Percentiles rank a stretch among this genome's conserved stretches.
Conservation (phyloP, 2,888 invertebrate genomes). For the Acleris emargana region DNA sequence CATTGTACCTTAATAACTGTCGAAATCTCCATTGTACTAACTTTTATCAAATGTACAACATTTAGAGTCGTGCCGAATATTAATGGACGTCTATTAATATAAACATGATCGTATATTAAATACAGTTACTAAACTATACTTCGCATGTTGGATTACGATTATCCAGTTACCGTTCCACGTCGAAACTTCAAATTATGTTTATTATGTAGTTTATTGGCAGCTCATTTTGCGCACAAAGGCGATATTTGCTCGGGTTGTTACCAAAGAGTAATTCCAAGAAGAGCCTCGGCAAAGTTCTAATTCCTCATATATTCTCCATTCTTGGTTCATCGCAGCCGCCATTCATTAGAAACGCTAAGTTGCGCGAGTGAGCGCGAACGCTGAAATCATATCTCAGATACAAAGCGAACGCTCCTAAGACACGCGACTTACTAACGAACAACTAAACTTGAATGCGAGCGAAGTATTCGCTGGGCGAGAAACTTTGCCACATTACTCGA, state of each 20-base stretch:
- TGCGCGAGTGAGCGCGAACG: conserved; percentile 7
- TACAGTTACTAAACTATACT: too few species aligned
- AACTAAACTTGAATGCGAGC: conserved; percentile 53
- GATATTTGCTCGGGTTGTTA: not conserved
- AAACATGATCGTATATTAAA: too few species aligned
- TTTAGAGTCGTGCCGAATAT: too few species aligned
- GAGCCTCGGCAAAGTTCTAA: conserved; percentile 6
- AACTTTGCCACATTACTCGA: conserved; percentile 71
- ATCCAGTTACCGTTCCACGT: too few species aligned
- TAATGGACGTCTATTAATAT: too few species aligned
- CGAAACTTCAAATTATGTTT: too few species aligned
- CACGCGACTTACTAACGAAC: conserved; percentile 43
- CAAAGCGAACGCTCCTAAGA: conserved; percentile 30
- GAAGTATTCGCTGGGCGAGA: conserved; percentile 60
- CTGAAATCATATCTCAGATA: conserved; percentile 33
- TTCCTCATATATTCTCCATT: conserved; percentile 13
- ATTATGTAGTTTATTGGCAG: conserved; percentile 2
- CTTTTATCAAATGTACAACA: too few species aligned
- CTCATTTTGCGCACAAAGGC: not conserved
- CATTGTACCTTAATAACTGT: too few species aligned
- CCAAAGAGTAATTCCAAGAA: not conserved
- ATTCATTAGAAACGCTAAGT: conserved; percentile 25
- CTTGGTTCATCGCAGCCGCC: conserved; percentile 25
- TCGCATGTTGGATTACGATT: too few species aligned
- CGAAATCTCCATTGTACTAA: too few species aligned